Evolutionary conservation across 2,797 vertebrate genomes (phyloP).

Genomic region (Cryptoblepharus egeriae): DNA sequence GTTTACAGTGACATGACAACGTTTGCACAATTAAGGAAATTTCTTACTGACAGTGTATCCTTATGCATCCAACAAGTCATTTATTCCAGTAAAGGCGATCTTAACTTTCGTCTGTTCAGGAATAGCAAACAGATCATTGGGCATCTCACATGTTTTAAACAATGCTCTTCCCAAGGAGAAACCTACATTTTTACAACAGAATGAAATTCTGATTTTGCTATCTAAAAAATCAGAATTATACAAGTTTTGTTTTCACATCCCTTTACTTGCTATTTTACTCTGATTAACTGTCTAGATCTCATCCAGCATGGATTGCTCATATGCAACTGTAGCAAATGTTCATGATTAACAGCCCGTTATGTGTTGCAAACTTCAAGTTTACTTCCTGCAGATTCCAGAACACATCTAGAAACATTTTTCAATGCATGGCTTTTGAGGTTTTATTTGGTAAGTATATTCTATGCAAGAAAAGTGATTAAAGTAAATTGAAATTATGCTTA

Average conservation of each 20-base stretch:
- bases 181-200: constrained; percentile 45
- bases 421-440: constrained; percentile 1
- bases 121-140: constrained; percentile 51
- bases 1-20: constrained; percentile 87
- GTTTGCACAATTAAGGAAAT: constrained; percentile 80
- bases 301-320: background rate
- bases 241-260: constrained; percentile 35
- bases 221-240: constrained; percentile 35
- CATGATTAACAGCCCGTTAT: background rate
- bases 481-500: constrained; percentile 53
- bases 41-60: constrained; percentile 79
- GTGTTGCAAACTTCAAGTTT: background rate
- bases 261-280: background rate
- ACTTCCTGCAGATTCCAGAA: constrained; percentile 29
- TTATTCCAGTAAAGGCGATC: constrained; percentile 58
- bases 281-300: fast-evolving
- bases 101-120: constrained; percentile 67
- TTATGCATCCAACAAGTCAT: constrained; percentile 57
- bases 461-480: constrained; percentile 46
- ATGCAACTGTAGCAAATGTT: background rate
- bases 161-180: constrained; percentile 51
- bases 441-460: constrained; percentile 49
- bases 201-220: constrained; percentile 40
- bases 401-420: constrained; percentile 28
- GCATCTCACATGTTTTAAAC: background rate